Base-by-base conservation (phyloP, 1,140 invertebrate species). In the Panagrolaimus sp. region DNA sequence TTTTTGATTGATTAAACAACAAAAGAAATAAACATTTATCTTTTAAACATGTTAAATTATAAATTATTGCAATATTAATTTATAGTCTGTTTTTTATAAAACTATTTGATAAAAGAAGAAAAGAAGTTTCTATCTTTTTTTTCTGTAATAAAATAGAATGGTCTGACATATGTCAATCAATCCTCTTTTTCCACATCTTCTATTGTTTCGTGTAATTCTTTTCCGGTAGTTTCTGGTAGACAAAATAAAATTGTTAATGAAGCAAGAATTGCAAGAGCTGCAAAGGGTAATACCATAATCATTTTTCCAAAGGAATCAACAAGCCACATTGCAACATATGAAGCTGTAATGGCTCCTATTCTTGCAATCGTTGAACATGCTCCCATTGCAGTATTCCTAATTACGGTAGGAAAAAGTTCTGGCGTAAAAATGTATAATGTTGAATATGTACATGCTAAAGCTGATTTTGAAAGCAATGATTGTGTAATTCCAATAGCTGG, bases 151-250 rank as follows among this genome's bases (percentile, higher is more conserved):
- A 2, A 38, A 38, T 38, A 38, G 7, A 38, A 4, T 38, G 32
- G 7, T 7, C 32, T 38, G 32, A 38, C 32, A 38, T 38, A 38
- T 38, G 32, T 38, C 32, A 38, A 38, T 38, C 32, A 38, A 4
- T 38, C 32, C 4, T 58, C 28, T 21, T 21, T 28, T 58, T 58
- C 52, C 14, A 58, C n/a, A 24, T 21, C 52, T 21, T 21, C 21
- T 26, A 58, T 58, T 12, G 52, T 58, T 58, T 58, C 52, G 17
- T 21, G 52, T 12, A 58, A n/a, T 58, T 58, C 28, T 58, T 21
- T 58, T 12, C 52, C 52, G 52, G 9, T 4, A 24, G 52, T 58
- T 58, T 58, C 52, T 1, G 52, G 52, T 17, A 58, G 52, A 28
- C 8, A 58, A 58, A 58, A 12, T n/a, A 58, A 26, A 26, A 58